Percentiles rank a stretch among this genome's conserved stretches.
Conservation (phyloP, 2,888 invertebrate species). For the Platynereis dumerilii region DNA sequence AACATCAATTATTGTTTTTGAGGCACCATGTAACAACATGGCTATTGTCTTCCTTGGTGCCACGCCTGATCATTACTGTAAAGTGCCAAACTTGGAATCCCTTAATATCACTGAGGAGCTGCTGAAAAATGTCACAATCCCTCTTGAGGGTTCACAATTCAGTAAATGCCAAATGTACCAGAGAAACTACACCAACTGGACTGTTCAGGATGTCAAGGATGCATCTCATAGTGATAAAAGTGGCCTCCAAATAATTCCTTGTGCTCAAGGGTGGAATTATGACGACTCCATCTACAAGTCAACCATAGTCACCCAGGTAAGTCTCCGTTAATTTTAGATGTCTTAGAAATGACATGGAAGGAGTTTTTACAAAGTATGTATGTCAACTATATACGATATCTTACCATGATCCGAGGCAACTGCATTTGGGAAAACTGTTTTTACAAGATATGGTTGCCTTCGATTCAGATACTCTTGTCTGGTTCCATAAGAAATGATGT, state of each 20-base stretch:
- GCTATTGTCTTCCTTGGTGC: slow-evolving; percentile 26
- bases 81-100: slow-evolving; percentile 4
- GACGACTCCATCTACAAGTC: slow-evolving; percentile 12
- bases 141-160: background rate
- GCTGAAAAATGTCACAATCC: background rate
- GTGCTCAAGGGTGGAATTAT: slow-evolving; percentile 15
- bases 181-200: slow-evolving; percentile 3
- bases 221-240: background rate
- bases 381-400: too few species aligned
- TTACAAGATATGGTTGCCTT: too few species aligned
- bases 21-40: slow-evolving; percentile 20
- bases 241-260: background rate
- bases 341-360: too few species aligned
- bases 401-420: too few species aligned
- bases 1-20: slow-evolving; percentile 9
- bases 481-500: too few species aligned
- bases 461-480: too few species aligned
- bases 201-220: background rate
- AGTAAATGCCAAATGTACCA: slow-evolving; percentile 9
- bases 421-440: too few species aligned
- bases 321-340: background rate
- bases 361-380: too few species aligned
- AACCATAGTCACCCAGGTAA: slow-evolving; percentile 19
- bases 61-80: slow-evolving; percentile 20
- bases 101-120: background rate